Base-by-base conservation (phyloP, 2,797 vertebrate genomes). In the Brachymystax lenok region DNA sequence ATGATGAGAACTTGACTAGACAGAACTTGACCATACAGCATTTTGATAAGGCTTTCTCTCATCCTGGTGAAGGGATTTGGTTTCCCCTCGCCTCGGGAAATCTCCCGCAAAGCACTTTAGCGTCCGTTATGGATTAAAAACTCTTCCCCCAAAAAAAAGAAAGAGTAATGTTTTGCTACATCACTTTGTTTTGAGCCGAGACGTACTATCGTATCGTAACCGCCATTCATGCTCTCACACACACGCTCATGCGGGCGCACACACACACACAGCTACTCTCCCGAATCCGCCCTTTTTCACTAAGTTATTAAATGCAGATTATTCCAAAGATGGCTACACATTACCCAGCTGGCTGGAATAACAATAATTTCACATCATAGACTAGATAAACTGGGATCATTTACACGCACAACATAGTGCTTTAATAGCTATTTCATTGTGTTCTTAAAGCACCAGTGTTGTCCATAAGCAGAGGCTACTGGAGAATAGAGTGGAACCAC, bases 281-380 rank as follows among this genome's bases (percentile, higher is more conserved):
- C 33, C 4, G 17, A 74, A 71, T 6, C 50, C 10, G 14, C 30
- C 28, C 30, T 78, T 79, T 79, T 61, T 72, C 40, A 35, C 72
- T 77, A 40, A 59, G 71, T 79, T 87, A 77, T 82, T 85, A 77
- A 86, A 82, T 83, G 79, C 76, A 76, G 75, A 84, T 82, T 80
- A 83, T 70, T 33, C 19, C 24, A 40, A 74, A 75, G 35, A 74
- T 80, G 30, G 66, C 68, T 77, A 67, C 74, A 83, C 50, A 77
- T 85, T 81, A 73, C 70, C 54, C 69, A 76, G 71, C 46, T 77
- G 67, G 51, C 74, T 75, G 17, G 8, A 74, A 30, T 61, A 59
- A 67, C 74, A 69, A 73, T 69, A 63, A 33, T 73, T 79, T 74
- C 63, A 56, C 33, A 40, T 21, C 54, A n/a, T 54, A 56, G 67